These are phyloP conservation scores for Lasioglossum morio DNA, from an alignment of 2,888 invertebrate genomes.

Conservation along the genomic window DNA sequence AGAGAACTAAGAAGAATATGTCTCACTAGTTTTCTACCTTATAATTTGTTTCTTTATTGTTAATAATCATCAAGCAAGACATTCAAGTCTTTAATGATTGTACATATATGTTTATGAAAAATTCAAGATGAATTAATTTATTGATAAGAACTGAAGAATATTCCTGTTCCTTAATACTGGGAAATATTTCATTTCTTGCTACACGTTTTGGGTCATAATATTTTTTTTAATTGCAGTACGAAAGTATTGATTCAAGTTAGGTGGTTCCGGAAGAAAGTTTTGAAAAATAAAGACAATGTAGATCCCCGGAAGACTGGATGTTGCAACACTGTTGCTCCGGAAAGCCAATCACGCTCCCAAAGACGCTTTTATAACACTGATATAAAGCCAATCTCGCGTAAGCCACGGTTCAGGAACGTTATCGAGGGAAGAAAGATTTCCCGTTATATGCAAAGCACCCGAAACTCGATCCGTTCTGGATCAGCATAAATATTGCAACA, in stretches of 20 bases:
- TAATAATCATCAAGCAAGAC: not conserved
- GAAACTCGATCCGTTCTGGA: conserved; percentile 54
- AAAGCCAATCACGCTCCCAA: conserved; percentile 56
- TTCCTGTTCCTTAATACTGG: not conserved
- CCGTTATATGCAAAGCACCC: conserved; percentile 60
- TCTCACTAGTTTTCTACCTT: not conserved
- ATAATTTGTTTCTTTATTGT: not conserved
- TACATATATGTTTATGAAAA: not conserved
- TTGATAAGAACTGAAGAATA: not conserved
- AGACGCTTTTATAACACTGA: conserved; percentile 54
- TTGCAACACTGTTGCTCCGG: conserved; percentile 6
- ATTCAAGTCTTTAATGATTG: not conserved
- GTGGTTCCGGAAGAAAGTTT: not conserved
- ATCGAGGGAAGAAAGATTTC: conserved; percentile 30
- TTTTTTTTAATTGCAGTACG: not conserved
- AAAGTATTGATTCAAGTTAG: not conserved
- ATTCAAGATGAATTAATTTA: not conserved
- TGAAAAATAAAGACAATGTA: not conserved
- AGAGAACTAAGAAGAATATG: not conserved
- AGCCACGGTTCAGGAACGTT: conserved; percentile 42
- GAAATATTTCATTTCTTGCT: not conserved
- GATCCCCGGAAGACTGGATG: not conserved
- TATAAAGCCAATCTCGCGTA: conserved; percentile 58
- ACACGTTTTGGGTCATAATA: not conserved
- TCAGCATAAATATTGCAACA: conserved; percentile 63